phyloP scores from a whole-genome alignment of 2,797 vertebrate genomes.

The Odontamblyopus lacepedii region DNA sequence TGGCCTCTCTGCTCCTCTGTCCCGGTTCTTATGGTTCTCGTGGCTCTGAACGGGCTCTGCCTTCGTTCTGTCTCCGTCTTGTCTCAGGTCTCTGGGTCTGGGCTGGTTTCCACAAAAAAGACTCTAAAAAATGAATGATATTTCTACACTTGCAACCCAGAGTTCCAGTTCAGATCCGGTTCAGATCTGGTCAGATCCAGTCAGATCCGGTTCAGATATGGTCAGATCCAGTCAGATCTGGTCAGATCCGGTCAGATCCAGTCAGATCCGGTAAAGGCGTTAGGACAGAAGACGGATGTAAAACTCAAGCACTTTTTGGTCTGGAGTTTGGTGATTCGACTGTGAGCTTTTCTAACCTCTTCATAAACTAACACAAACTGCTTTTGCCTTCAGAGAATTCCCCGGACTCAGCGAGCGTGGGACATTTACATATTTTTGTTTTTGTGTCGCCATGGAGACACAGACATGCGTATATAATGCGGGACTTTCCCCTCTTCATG shows the following conservation, averaged over 20 bases:
- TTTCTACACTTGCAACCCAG: conserved; percentile 76
- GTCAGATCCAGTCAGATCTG: too few relatives aligned
- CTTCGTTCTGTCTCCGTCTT: too few relatives aligned
- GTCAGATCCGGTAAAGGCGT: conserved; percentile 39
- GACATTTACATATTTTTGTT: conserved; percentile 77
- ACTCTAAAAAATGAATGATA: conserved; percentile 44
- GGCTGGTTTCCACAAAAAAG: conserved; percentile 49
- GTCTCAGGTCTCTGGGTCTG: conserved; percentile 57
- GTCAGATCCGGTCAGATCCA: too few relatives aligned
- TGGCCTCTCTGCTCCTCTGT: too few relatives aligned
- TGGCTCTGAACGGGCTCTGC: too few relatives aligned
- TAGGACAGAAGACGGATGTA: conserved; percentile 76
- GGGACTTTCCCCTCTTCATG: conserved; percentile 88
- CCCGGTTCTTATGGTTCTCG: too few relatives aligned
- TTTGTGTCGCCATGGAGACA: conserved; percentile 91
- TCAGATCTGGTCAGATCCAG: background rate
- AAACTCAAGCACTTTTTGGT: conserved; percentile 97
- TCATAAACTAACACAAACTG: conserved; percentile 74
- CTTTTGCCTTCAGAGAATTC: conserved; percentile 88
- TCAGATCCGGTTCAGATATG: conserved; percentile 55
- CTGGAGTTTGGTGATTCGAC: conserved; percentile 86
- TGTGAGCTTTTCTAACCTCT: conserved; percentile 53
- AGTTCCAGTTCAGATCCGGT: conserved; percentile 67
- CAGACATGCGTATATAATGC: conserved; percentile 86
- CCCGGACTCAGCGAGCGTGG: conserved; percentile 86